Evolutionary conservation across 1,140 invertebrate genomes (phyloP).

Genomic region (Apis mellifera): DNA sequence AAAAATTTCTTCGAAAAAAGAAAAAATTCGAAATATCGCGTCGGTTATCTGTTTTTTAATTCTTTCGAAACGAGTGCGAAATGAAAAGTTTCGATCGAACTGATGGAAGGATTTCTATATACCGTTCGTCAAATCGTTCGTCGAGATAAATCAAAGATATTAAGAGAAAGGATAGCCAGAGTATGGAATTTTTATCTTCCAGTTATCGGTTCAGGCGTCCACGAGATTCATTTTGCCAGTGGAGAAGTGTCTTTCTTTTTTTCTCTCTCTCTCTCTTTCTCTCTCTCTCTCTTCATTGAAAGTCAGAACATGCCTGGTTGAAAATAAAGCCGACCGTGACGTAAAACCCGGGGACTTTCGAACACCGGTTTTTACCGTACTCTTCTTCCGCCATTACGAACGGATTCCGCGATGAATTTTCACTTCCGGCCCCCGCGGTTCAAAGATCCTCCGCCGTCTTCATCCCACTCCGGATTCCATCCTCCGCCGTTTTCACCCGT

Average conservation of each 20-base stretch:
- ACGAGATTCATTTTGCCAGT: constrained; percentile 15
- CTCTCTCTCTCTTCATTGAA: constrained; percentile 17
- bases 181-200: neutral
- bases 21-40: too few species aligned
- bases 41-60: too few species aligned
- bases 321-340: constrained; percentile 47
- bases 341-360: constrained; percentile 22
- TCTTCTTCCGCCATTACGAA: constrained; percentile 15
- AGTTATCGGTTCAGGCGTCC: neutral
- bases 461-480: constrained; percentile 30
- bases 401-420: constrained; percentile 61
- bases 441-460: constrained; percentile 59
- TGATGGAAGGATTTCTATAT: too few species aligned
- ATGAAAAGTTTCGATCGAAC: too few species aligned
- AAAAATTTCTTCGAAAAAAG: too few species aligned
- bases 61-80: too few species aligned
- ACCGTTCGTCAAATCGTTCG: too few species aligned
- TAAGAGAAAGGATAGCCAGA: neutral
- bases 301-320: constrained; percentile 23
- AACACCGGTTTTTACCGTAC: constrained; percentile 49
- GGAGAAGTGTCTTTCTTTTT: too few species aligned
- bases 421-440: constrained; percentile 53
- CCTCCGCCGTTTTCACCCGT: constrained; percentile 27
- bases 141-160: neutral
- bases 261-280: too few species aligned